A percentile compares a stretch with the other conserved stretches of the same genome.
These are phyloP conservation scores for Pecten maximus DNA, from an alignment of 2,888 invertebrate genomes.

Conservation along the genomic window DNA sequence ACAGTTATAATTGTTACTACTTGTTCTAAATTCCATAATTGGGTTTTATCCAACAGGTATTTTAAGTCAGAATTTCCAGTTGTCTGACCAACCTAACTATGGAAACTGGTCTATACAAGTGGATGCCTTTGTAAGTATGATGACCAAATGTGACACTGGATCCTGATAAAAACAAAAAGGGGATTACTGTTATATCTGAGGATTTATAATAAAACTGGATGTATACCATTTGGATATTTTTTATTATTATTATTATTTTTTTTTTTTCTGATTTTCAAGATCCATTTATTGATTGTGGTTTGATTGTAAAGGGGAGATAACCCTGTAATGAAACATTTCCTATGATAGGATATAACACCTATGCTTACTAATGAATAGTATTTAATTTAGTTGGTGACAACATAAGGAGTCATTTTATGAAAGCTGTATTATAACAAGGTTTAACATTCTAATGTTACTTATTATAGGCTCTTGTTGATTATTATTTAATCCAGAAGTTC, in stretches of 20 bases:
- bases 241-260: not conserved
- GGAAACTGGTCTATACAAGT: constrained; percentile 96
- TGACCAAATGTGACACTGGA: not conserved
- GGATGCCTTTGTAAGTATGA: constrained; percentile 87
- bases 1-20: too few relatives aligned
- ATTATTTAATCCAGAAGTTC: not conserved
- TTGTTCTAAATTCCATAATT: not conserved
- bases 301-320: not conserved
- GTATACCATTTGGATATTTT: not conserved
- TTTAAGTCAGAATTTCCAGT: constrained; percentile 94
- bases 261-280: not conserved
- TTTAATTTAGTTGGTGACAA: too few relatives aligned
- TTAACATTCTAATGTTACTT: not conserved
- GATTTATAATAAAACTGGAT: not conserved
- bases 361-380: too few relatives aligned
- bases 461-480: too few relatives aligned
- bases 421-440: too few relatives aligned
- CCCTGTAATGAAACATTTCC: not conserved
- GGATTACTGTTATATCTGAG: not conserved
- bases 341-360: too few relatives aligned
- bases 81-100: constrained; percentile 95
- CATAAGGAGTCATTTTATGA: too few relatives aligned
- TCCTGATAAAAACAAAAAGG: too few relatives aligned
- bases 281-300: too few relatives aligned
- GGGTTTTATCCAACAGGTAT: constrained; percentile 86